Evolutionary conservation across 2,113 vertebrate species (phyloP), one percentile per base, ranked within the genome.

Genomic region (Brachyistius frenatus): DNA sequence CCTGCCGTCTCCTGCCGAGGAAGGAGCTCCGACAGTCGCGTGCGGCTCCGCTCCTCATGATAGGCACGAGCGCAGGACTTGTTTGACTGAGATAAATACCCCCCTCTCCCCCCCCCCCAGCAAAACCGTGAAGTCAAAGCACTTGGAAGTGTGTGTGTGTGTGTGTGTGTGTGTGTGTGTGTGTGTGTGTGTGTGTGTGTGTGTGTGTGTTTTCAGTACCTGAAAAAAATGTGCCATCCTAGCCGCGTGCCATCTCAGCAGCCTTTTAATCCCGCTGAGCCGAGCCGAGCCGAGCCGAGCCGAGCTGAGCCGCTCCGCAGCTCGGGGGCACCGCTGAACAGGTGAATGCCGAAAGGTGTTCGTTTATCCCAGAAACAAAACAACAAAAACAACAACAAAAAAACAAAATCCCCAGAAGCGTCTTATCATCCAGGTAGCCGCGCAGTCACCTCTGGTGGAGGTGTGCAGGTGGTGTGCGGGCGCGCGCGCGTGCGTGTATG

Each of bases 271-370:
- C 84, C 86, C 30, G 10, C 46, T 41, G 32, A 69, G 56, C 47
- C 76, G 35, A 36, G 37, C 68, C 30, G 65, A 23, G 23, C 23
- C 23, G 23, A 23, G 23, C 23, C 23, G 9, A 32, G 36, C 73
- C 16, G 65, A 5, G 50, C 11, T 15, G 66, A 76, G 84, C 50
- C 23, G 23, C 23, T 23, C 23, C 23, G 23, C 23, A 23, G 23
- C 23, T 23, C 23, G 23, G 23, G 23, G 23, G 64, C 49, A 4
- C 73, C 14, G 67, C 32, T 23, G 73, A 83, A 79, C 88, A 90
- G 91, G 89, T 92, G 85, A 71, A 89, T 1, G 57, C 57, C 39
- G 54, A 33, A 23, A 47, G 82, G 65, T 75, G 69, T 36, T 64
- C 77, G 23, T 23, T 23, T 23, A 23, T 80, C 84, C 65, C 23